Conservation (phyloP, 1,140 invertebrate genomes). For the Drosophila punjabiensis region DNA sequence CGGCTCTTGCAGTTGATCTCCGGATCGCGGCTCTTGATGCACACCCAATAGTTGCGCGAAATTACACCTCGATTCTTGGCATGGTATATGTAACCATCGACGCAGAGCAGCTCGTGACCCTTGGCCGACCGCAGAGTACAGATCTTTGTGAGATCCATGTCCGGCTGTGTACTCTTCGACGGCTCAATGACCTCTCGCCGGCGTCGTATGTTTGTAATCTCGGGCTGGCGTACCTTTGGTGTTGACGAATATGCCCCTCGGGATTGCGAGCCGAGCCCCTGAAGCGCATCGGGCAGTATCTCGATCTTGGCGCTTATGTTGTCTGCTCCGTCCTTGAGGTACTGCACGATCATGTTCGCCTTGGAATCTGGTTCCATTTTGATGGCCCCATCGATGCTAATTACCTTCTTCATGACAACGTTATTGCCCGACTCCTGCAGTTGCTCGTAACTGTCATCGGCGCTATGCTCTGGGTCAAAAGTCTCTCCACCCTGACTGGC, state of each 20-base stretch:
- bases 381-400: conserved; percentile 69
- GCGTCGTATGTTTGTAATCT: conserved; percentile 61
- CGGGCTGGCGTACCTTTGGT: conserved; percentile 46
- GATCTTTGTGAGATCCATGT: conserved; percentile 78
- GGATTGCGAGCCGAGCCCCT: neutral
- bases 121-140: conserved; percentile 79
- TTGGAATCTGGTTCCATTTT: conserved; percentile 66
- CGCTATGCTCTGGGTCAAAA: conserved; percentile 16
- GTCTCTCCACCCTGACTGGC: conserved; percentile 24
- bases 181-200: conserved; percentile 34
- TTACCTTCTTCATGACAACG: conserved; percentile 69
- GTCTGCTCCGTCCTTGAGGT: conserved; percentile 64
- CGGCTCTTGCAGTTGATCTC: conserved; percentile 78
- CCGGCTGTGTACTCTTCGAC: conserved; percentile 17
- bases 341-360: conserved; percentile 66
- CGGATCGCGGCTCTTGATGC: conserved; percentile 74
- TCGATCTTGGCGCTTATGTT: conserved; percentile 71
- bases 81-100: conserved; percentile 81
- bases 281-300: conserved; percentile 46
- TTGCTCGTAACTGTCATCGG: conserved; percentile 37
- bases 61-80: conserved; percentile 74
- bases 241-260: conserved; percentile 30
- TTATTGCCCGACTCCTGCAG: conserved; percentile 4
- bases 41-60: conserved; percentile 80
- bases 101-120: conserved; percentile 75